A percentile compares a stretch with the other conserved stretches of the same genome.
Conservation (phyloP, 64 coral and sea anemone species). For the Pocillopora verrucosa region DNA sequence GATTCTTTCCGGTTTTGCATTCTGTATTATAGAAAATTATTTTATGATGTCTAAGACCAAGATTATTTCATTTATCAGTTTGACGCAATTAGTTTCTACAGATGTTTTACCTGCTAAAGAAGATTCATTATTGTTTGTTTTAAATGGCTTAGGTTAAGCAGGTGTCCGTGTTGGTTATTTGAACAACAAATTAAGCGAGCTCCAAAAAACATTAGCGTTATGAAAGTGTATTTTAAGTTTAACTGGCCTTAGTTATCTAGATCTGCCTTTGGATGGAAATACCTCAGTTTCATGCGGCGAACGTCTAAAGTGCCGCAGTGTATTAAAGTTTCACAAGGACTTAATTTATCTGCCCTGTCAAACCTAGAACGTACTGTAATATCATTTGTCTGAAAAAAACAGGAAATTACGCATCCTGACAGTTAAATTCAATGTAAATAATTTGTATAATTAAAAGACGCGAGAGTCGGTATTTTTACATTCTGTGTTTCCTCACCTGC, state of each 20-base stretch:
- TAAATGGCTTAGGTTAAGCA: background rate
- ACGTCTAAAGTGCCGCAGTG: too few species aligned
- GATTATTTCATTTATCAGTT: background rate
- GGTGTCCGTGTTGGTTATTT: background rate
- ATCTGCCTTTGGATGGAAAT: background rate
- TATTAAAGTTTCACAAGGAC: background rate
- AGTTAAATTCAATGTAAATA: background rate
- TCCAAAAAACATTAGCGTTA: background rate
- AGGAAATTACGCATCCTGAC: background rate
- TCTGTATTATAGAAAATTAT: background rate
- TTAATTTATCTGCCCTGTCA: background rate
- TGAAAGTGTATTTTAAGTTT: background rate
- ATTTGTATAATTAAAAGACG: slow-evolving; percentile 1
- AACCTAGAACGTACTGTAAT: background rate
- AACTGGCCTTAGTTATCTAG: background rate
- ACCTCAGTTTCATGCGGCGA: background rate
- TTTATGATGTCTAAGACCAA: background rate
- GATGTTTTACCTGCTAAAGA: background rate
- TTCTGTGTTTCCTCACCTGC: background rate
- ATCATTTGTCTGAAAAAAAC: background rate
- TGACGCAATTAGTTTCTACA: background rate
- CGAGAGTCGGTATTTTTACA: background rate
- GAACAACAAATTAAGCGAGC: background rate
- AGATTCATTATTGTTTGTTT: background rate
- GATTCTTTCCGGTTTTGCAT: background rate